Conservation (phyloP, 92 coral and sea anemone genomes). For the Palythoa caribaeorum region DNA sequence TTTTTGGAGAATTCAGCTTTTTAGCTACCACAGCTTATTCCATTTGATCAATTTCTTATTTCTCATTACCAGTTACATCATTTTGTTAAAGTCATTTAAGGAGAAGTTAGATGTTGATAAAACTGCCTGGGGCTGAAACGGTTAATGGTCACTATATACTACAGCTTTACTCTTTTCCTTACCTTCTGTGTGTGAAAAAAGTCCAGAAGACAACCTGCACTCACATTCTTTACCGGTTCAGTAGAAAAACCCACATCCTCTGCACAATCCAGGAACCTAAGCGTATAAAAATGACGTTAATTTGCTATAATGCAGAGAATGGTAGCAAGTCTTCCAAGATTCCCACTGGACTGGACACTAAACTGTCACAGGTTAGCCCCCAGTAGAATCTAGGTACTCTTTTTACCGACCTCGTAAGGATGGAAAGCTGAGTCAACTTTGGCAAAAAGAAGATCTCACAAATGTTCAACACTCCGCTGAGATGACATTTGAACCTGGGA, state of each 20-base stretch:
- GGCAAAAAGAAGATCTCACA: too few species aligned
- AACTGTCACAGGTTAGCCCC: too few species aligned
- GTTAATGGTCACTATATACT: neutral
- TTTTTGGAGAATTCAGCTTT: too few species aligned
- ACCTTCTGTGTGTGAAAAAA: slow-evolving; percentile 84
- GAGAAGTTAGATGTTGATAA: too few species aligned
- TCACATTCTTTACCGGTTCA: slow-evolving; percentile 75
- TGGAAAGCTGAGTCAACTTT: too few species aligned
- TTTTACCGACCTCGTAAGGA: too few species aligned
- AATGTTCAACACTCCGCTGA: too few species aligned
- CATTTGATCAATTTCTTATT: neutral
- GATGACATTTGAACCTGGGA: too few species aligned
- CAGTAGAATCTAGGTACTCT: too few species aligned
- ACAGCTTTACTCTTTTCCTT: neutral
- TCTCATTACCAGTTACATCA: neutral
- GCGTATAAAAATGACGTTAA: neutral
- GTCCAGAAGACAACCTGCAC: slow-evolving; percentile 59
- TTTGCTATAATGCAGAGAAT: neutral
- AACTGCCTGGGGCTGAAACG: too few species aligned
- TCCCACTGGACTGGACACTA: too few species aligned
- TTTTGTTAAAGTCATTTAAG: too few species aligned
- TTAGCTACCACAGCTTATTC: neutral
- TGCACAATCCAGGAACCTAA: slow-evolving; percentile 77
- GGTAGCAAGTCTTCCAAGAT: neutral
- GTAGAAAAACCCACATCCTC: slow-evolving; percentile 94